Evolutionary conservation across 2,888 invertebrate species (phyloP).

Genomic region (Plusia festucae): DNA sequence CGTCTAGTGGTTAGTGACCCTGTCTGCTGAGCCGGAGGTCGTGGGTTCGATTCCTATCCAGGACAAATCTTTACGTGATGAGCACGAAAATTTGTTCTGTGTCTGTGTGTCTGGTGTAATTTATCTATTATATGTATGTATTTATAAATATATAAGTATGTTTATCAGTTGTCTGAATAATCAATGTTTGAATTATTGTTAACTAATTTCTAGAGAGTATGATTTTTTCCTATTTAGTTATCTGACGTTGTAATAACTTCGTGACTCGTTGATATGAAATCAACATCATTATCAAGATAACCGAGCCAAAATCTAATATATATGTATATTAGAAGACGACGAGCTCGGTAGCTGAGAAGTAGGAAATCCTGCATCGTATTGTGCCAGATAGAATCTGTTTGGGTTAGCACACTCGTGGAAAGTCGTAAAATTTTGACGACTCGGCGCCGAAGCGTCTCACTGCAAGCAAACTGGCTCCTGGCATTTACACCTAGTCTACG

Average conservation of each 20-base stretch:
- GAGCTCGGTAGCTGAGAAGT: conserved; percentile 36
- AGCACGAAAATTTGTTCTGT: too few species aligned
- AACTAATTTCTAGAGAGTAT: too few species aligned
- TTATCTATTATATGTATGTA: too few species aligned
- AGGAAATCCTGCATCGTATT: conserved; percentile 55
- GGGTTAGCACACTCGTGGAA: conserved; percentile 52
- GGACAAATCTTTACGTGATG: too few species aligned
- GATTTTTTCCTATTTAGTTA: not conserved
- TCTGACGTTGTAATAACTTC: not conserved
- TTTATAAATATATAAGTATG: too few species aligned
- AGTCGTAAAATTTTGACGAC: conserved; percentile 59
- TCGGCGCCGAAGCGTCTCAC: conserved; percentile 47
- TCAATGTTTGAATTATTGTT: not conserved
- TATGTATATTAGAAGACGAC: conserved; percentile 32
- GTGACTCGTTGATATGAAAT: not conserved
- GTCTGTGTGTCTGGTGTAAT: too few species aligned
- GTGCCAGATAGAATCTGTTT: conserved; percentile 57
- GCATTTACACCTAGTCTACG: conserved; percentile 30
- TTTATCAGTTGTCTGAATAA: too few species aligned
- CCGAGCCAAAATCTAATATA: not conserved
- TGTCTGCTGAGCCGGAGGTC: too few species aligned
- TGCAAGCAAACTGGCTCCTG: conserved; percentile 36
- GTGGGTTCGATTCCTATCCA: too few species aligned
- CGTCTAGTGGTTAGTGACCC: too few species aligned
- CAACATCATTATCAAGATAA: not conserved